Percentiles rank a stretch among this genome's conserved stretches.
Evolutionary conservation across 2,888 invertebrate species (phyloP).

Genomic region (Ischnura elegans): DNA sequence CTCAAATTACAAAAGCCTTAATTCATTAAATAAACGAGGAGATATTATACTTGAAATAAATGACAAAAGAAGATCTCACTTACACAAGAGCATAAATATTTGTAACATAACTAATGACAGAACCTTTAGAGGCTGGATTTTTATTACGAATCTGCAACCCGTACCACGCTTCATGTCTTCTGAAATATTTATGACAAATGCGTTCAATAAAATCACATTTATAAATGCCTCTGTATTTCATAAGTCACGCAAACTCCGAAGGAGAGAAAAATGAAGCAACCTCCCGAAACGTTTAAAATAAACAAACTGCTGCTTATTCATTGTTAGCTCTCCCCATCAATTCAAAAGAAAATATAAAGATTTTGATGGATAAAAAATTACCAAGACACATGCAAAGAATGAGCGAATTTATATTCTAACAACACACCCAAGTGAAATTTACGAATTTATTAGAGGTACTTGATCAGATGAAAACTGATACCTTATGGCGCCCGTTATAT

Average conservation of each 20-base stretch:
- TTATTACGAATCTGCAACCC: background rate
- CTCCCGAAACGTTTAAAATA: background rate
- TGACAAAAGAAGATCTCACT: background rate
- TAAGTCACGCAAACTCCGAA: background rate
- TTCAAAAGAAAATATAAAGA: background rate
- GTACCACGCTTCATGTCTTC: constrained; percentile 11
- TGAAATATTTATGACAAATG: constrained; percentile 21
- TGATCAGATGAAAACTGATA: no score
- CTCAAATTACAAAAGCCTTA: no score
- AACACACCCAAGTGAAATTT: no score
- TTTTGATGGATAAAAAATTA: background rate
- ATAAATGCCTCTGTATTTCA: background rate
- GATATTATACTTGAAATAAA: background rate
- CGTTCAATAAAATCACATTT: background rate
- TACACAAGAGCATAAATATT: background rate
- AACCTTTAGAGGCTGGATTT: background rate
- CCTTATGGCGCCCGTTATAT: no score
- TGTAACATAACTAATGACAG: background rate
- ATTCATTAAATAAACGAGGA: background rate
- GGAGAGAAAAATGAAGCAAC: background rate
- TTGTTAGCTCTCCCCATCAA: background rate
- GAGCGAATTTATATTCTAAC: background rate
- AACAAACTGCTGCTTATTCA: background rate
- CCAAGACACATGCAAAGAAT: background rate
- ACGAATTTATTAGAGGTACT: no score